Evolutionary conservation across 1,140 invertebrate genomes (phyloP), one percentile per base, ranked within the genome.

Genomic region (Tetragnatha versicolor): DNA sequence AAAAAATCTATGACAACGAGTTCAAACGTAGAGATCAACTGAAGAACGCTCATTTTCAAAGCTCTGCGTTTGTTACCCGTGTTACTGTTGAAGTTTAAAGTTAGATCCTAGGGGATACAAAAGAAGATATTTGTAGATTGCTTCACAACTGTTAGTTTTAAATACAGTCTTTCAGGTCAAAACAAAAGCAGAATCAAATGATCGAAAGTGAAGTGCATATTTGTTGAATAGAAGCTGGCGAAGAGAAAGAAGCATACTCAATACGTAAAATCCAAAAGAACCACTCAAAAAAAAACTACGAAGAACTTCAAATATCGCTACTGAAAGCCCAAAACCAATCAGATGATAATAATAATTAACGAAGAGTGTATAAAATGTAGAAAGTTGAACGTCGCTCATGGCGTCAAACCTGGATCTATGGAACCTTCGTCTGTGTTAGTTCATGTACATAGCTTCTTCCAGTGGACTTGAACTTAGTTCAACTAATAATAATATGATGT

Each of bases 361-460:
- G 27, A 66, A 66, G 25, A 77, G 33, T 31, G 53, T 39, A 55
- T 20, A 65, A 39, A 42, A 63, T 63, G 39, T 60, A 73, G 69
- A 60, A 45, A 22, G 31, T 49, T 42, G 68, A 45, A 61, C 72
- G 53, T 75, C 58, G 12, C n/a, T 7, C 17, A 25, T 27, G 72
- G 55, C 72, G 58, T 75, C 72, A 75, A 75, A 35, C 22, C n/a
- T 49, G 47, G 49, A 53, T 53, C 14, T 55, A 51, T 51, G 72
- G 58, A 49, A 60, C 20, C 42, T 77, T 65, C 45, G 73, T 75
- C 72, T 75, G 58, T 63, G 58, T 77, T 77, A 77, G 73, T 66
- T 77, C 61, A 22, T 77, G 73, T 77, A 77, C n/a, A 77, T 77
- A 77, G 73, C 73, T 77, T 77, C 73, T 65, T 77, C 73, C 73